Evolutionary conservation across 2,888 invertebrate species (phyloP), one percentile per base, ranked within the genome.

Genomic region (Sphinx pinastri): DNA sequence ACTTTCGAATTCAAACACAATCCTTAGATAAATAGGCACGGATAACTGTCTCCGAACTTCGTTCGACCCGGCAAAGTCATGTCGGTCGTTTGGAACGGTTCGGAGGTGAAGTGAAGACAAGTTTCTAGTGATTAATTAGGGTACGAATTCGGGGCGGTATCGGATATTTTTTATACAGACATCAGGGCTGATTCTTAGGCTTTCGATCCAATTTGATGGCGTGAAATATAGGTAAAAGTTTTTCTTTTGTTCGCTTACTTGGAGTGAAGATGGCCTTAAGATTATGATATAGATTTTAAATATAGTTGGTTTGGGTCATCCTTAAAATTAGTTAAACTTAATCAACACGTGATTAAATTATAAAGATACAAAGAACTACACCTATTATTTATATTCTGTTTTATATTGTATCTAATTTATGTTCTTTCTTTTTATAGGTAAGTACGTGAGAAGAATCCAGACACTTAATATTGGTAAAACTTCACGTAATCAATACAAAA

Each of bases 1-100:
- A 16, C 16, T 60, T 63, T 63, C 19, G 8, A 63, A 63, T 71
- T 71, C 73, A 74, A 19, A 67, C 74, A 71, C 78, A 60, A 76
- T 76, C 74, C 72, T 73, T 69, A 72, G 70, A 71, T 77, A 78
- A 78, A 78, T 68, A 73, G 25, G 73, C 38, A 51, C 49, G 63
- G 47, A 63, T 49, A 63, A 63, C 60, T 63, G 60, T 47, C 47
- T 63, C 19, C 47, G 60, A 63, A 63, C 63, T 63, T 63, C 19
- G 19, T 19, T 16, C 49, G 63, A 25, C 47, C 63, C 49, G 63
- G 19, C 63, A 63, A 63, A 63, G 63, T 63, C 63, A 63, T 12
- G 4, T 19, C 16, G 63, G 63, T 63, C 63, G 47, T 63, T 63
- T 19, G 11, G 58, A 25, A 58, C 58, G 58, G 14, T 19, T 55